Percentiles rank a stretch among this genome's conserved stretches.
Evolutionary conservation across 2,888 invertebrate genomes (phyloP).

Genomic region (Leucozona laternaria): DNA sequence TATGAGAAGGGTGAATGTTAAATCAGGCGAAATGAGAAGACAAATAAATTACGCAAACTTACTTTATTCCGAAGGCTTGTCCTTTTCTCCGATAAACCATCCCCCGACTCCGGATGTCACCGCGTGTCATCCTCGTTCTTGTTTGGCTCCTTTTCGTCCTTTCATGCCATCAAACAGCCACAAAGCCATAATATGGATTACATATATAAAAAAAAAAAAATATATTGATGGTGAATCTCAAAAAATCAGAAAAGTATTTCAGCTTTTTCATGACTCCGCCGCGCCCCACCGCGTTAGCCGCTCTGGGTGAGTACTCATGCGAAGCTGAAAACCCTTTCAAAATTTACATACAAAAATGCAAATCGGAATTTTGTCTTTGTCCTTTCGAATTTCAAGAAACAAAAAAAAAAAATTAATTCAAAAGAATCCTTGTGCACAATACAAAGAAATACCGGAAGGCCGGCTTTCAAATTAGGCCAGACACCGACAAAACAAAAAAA

Average conservation of each 20-base stretch:
- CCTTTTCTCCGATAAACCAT: slow-evolving; percentile 17
- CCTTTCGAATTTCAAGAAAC: slow-evolving; percentile 5
- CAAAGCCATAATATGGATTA: neutral
- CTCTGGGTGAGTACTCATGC: slow-evolving; percentile 67
- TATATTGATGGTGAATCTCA: slow-evolving; percentile 29
- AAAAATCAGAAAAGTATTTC: slow-evolving; percentile 63
- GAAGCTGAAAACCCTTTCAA: slow-evolving; percentile 56
- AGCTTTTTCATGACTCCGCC: slow-evolving; percentile 35
- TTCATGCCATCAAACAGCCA: neutral
- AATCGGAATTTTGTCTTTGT: slow-evolving; percentile 49
- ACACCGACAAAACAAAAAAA: slow-evolving; percentile 43
- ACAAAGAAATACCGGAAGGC: slow-evolving; percentile 3
- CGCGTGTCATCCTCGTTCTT: neutral
- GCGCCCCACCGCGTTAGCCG: too few relatives aligned
- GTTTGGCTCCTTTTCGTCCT: slow-evolving; percentile 4
- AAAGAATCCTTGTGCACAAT: slow-evolving; percentile 32
- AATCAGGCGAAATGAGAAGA: slow-evolving; percentile 70
- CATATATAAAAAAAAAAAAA: neutral
- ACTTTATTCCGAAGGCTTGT: slow-evolving; percentile 54
- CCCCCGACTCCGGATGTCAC: neutral
- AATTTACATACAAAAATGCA: slow-evolving; percentile 74
- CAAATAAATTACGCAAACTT: slow-evolving; percentile 75
- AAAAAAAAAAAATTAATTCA: slow-evolving; percentile 16
- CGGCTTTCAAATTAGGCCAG: slow-evolving; percentile 68
- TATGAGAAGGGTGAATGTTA: slow-evolving; percentile 48